phyloP scores from a whole-genome alignment of 2,888 invertebrate genomes.

The Rhingia rostrata region DNA sequence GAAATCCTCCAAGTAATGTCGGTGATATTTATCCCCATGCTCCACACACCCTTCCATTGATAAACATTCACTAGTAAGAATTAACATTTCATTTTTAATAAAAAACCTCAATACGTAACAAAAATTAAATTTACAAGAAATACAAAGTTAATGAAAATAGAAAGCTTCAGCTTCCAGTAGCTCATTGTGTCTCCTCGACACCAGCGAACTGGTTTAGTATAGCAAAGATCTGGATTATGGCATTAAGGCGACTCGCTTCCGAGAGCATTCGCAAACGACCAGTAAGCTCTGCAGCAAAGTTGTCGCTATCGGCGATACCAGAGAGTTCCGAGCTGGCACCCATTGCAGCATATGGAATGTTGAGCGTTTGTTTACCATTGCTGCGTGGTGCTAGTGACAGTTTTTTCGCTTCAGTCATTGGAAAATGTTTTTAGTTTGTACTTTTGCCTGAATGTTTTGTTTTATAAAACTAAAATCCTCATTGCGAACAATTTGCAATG shows the following conservation, averaged over 20 bases:
- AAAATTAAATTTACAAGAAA: conserved; percentile 37
- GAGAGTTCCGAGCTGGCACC: conserved; percentile 36
- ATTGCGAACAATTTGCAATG: background rate
- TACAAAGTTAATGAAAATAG: conserved; percentile 1
- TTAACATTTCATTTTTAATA: conserved; percentile 28
- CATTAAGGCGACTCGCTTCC: conserved; percentile 75
- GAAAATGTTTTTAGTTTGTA: background rate
- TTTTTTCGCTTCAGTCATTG: conserved; percentile 76
- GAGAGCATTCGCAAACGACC: conserved; percentile 75
- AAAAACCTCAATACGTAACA: conserved; percentile 47
- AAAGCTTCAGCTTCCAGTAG: background rate
- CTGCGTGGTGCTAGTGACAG: conserved; percentile 68
- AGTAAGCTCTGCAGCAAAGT: conserved; percentile 75
- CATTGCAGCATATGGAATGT: conserved; percentile 53
- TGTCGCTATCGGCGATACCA: conserved; percentile 74
- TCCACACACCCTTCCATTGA: too few relatives aligned
- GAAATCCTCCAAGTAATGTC: too few relatives aligned
- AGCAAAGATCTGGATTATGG: conserved; percentile 75
- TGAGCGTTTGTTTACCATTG: conserved; percentile 60
- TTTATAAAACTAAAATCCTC: background rate
- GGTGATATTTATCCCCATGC: too few relatives aligned
- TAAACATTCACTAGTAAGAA: too few relatives aligned
- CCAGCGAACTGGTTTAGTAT: conserved; percentile 76
- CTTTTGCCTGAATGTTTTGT: background rate
- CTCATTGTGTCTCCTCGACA: conserved; percentile 63